phyloP scores from a whole-genome alignment of 2,888 invertebrate genomes.

The Cerceris ruficornis region DNA sequence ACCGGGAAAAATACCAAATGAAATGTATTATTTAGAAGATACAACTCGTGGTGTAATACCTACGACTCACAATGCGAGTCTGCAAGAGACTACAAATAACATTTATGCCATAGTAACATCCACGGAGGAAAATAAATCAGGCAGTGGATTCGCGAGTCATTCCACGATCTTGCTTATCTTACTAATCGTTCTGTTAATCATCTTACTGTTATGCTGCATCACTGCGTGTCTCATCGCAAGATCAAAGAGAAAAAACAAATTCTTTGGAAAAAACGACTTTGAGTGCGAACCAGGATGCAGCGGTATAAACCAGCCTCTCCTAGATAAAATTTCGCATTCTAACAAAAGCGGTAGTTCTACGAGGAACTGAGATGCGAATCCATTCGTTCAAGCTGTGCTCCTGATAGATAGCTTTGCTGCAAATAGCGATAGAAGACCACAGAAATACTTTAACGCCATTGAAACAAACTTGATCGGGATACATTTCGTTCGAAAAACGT shows the following conservation, averaged over 20 bases:
- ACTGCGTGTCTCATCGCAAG: slow-evolving; percentile 69
- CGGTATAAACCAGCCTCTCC: slow-evolving; percentile 68
- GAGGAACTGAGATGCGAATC: slow-evolving; percentile 32
- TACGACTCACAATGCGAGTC: neutral
- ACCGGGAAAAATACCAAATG: slow-evolving; percentile 66
- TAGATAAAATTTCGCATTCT: slow-evolving; percentile 61
- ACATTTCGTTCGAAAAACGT: too few species aligned
- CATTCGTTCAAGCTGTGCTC: too few species aligned
- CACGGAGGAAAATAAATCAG: neutral
- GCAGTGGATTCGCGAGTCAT: slow-evolving; percentile 44
- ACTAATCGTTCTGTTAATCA: slow-evolving; percentile 57
- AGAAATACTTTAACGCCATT: too few species aligned
- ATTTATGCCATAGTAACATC: neutral
- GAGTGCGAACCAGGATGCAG: slow-evolving; percentile 71
- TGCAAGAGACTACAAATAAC: slow-evolving; percentile 2
- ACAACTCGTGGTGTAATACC: slow-evolving; percentile 4
- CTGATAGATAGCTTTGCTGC: neutral
- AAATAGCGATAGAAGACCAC: neutral
- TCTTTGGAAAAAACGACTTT: slow-evolving; percentile 55
- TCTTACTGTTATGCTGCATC: slow-evolving; percentile 70
- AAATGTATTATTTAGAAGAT: slow-evolving; percentile 71
- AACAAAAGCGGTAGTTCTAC: slow-evolving; percentile 41
- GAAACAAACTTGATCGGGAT: too few species aligned
- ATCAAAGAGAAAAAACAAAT: slow-evolving; percentile 57
- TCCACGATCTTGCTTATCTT: slow-evolving; percentile 65